phyloP scores from a whole-genome alignment of 2,113 vertebrate genomes.

The Rhynchomys soricoides region DNA sequence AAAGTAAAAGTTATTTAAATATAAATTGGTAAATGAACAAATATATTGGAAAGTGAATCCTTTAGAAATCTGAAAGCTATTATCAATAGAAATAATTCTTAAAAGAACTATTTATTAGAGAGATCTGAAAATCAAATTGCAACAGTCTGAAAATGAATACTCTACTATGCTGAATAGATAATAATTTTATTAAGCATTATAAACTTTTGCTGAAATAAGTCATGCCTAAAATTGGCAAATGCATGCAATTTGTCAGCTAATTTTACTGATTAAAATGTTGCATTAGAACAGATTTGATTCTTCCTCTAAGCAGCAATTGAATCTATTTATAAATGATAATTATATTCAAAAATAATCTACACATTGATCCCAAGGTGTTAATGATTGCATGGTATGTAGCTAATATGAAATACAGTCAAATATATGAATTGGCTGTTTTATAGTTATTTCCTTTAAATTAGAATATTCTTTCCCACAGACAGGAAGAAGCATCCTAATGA shows the following conservation, averaged over 20 bases:
- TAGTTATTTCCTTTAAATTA: not conserved
- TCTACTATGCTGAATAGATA: not conserved
- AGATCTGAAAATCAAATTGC: not conserved
- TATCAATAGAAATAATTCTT: not conserved
- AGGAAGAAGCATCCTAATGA: not conserved
- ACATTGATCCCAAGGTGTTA: not conserved
- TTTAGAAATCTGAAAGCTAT: not conserved
- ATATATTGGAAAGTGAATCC: not conserved
- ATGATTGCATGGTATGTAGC: not conserved
- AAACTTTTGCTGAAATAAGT: not conserved
- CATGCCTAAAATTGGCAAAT: slow-evolving; percentile 49
- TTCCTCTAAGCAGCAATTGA: slow-evolving; percentile 24
- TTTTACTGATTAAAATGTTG: slow-evolving; percentile 53
- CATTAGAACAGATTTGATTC: not conserved
- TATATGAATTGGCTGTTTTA: not conserved
- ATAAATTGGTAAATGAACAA: not conserved
- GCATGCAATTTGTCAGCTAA: slow-evolving; percentile 20
- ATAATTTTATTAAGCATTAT: slow-evolving; percentile 53
- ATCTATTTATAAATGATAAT: slow-evolving; percentile 29
- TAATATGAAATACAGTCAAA: not conserved
- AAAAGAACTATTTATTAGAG: not conserved
- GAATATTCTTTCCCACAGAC: not conserved
- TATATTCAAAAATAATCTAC: slow-evolving; percentile 8
- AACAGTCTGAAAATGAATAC: slow-evolving; percentile 31
- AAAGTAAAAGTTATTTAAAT: not conserved